These are phyloP conservation scores for Holothuria glaberrima DNA, from an alignment of 35 echinoderm and acorn worm genomes.

Conservation along the genomic window DNA sequence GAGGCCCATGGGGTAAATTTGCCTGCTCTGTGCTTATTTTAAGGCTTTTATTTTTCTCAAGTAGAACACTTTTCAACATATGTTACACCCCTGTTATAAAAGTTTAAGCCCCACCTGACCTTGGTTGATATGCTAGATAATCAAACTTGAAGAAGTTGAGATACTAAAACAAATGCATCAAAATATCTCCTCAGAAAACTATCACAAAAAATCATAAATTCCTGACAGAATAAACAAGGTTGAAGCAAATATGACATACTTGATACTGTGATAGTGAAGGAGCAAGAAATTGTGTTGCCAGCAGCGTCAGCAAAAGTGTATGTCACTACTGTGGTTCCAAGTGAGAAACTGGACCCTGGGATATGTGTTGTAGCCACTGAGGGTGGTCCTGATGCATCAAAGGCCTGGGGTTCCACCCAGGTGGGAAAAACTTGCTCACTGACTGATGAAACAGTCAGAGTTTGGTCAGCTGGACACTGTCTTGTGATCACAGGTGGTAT, in stretches of 20 bases:
- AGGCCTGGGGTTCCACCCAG: slow-evolving; percentile 5
- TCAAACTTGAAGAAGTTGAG: neutral
- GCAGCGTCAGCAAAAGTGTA: slow-evolving; percentile 29
- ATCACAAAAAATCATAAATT: neutral
- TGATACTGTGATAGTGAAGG: slow-evolving; percentile 11
- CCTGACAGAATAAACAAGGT: neutral
- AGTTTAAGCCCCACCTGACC: neutral
- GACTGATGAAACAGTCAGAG: neutral
- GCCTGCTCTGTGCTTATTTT: too few relatives aligned
- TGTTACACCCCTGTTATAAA: neutral
- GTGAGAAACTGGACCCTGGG: slow-evolving; percentile 35
- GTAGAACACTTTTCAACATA: too few relatives aligned
- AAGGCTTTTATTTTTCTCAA: too few relatives aligned
- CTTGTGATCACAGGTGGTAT: neutral
- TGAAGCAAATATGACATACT: neutral
- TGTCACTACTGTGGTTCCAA: slow-evolving; percentile 27
- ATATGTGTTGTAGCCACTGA: slow-evolving; percentile 16
- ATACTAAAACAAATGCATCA: neutral
- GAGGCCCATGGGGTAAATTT: too few relatives aligned
- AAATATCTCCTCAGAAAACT: neutral
- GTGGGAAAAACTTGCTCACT: slow-evolving; percentile 35
- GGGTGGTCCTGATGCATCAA: slow-evolving; percentile 2
- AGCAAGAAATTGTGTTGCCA: slow-evolving; percentile 23
- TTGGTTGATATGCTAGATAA: neutral
- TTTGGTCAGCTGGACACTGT: slow-evolving; percentile 27